These are phyloP conservation scores for Diachasma alloeum DNA, from an alignment of 1,140 invertebrate genomes.

Conservation along the genomic window DNA sequence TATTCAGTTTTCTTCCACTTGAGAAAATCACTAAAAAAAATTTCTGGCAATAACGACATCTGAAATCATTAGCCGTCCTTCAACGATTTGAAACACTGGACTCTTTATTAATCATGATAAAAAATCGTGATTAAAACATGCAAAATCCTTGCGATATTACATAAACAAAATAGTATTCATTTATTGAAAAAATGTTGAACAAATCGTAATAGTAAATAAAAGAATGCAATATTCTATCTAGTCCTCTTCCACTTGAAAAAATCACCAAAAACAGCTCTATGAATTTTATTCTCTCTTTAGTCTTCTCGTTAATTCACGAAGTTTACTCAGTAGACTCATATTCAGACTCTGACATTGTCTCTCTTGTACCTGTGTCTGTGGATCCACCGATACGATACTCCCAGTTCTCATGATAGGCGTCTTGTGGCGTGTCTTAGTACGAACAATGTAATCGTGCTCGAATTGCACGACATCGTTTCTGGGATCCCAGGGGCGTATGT, in stretches of 20 bases:
- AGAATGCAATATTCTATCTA: too few species aligned
- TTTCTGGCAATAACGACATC: constrained; percentile 53
- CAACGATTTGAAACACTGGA: constrained; percentile 20
- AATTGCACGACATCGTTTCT: constrained; percentile 84
- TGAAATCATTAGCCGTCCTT: constrained; percentile 42
- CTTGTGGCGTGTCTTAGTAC: constrained; percentile 77
- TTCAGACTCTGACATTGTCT: constrained; percentile 16
- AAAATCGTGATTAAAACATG: background rate
- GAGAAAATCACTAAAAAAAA: too few species aligned
- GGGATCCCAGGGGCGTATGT: constrained; percentile 82
- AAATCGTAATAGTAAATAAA: background rate
- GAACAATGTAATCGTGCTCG: constrained; percentile 76
- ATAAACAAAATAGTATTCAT: background rate
- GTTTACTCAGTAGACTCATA: constrained; percentile 18
- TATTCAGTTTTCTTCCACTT: too few species aligned
- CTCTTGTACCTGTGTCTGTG: constrained; percentile 59
- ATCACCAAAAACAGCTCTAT: too few species aligned
- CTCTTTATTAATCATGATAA: background rate
- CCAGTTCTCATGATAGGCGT: constrained; percentile 74
- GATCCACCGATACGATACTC: constrained; percentile 70
- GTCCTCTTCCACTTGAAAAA: too few species aligned
- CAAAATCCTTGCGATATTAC: constrained; percentile 28
- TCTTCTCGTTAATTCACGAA: constrained; percentile 1
- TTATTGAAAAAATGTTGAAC: background rate
- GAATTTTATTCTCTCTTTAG: background rate